Percentiles rank a stretch among this genome's conserved stretches.
Conservation (phyloP, 2,797 vertebrate species). For the Coranthus polyacanthus region DNA sequence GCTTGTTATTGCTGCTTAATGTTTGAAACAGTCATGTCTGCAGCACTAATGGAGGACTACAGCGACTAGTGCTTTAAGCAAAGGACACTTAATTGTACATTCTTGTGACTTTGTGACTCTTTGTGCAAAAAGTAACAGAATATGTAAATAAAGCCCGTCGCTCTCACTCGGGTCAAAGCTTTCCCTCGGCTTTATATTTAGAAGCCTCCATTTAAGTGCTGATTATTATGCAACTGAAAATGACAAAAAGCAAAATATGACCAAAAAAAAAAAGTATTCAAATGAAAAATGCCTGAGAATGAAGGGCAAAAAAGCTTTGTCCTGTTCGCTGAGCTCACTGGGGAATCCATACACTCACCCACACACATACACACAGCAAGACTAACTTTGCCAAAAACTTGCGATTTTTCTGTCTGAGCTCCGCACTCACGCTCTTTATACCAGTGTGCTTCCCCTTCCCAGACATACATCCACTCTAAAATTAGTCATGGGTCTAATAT, state of each 20-base stretch:
- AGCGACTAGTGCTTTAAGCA: conserved; percentile 16
- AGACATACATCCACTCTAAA: conserved; percentile 41
- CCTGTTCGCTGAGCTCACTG: conserved; percentile 38
- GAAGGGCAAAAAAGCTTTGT: conserved; percentile 47
- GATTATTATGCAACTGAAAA: conserved; percentile 39
- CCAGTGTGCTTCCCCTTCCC: conserved; percentile 20
- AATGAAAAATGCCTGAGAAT: conserved; percentile 32
- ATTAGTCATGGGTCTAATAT: too few relatives aligned
- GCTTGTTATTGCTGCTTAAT: conserved; percentile 6
- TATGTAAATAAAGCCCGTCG: conserved; percentile 19
- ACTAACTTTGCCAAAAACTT: conserved; percentile 14
- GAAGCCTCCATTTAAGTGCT: conserved; percentile 12
- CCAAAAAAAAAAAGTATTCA: conserved; percentile 22
- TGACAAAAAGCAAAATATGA: conserved; percentile 21
- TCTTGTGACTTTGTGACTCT: conserved; percentile 11
- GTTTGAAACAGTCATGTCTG: conserved; percentile 5
- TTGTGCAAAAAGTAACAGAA: background rate
- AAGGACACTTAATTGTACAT: conserved; percentile 10
- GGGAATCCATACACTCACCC: conserved; percentile 30
- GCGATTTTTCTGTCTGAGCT: conserved; percentile 24
- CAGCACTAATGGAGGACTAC: conserved; percentile 12
- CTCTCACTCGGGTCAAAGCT: conserved; percentile 9
- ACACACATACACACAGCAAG: conserved; percentile 2
- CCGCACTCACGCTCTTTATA: conserved; percentile 18
- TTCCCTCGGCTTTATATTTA: conserved; percentile 24